Conservation (phyloP, 2,888 invertebrate species). For the Rhagonycha fulva region DNA sequence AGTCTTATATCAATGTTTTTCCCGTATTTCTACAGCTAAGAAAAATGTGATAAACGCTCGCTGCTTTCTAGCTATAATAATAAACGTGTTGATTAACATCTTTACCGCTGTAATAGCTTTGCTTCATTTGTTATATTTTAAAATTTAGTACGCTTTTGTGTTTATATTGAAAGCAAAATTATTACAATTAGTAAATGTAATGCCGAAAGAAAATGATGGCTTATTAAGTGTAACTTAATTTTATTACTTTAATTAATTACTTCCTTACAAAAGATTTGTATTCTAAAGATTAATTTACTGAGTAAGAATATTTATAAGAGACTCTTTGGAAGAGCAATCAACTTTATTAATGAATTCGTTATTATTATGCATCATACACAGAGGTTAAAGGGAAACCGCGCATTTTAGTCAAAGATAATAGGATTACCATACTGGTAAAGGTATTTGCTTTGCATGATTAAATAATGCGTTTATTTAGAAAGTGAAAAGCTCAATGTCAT, state of each 20-base stretch:
- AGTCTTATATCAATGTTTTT: conserved; percentile 11
- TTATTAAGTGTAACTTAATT: neutral
- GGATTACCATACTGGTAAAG: conserved; percentile 15
- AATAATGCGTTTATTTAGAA: conserved; percentile 13
- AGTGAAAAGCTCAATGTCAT: conserved; percentile 14
- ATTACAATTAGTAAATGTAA: neutral
- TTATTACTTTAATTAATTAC: neutral
- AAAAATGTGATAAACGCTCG: neutral
- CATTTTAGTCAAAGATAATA: conserved; percentile 22
- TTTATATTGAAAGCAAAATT: neutral
- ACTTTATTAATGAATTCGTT: conserved; percentile 19
- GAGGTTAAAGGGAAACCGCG: conserved; percentile 23
- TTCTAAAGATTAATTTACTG: neutral
- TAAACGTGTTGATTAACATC: neutral
- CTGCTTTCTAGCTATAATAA: neutral
- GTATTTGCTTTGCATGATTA: conserved; percentile 24
- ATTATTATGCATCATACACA: conserved; percentile 12
- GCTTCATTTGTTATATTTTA: neutral
- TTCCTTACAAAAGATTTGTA: neutral
- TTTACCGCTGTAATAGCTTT: neutral
- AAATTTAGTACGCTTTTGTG: neutral
- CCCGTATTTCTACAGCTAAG: neutral
- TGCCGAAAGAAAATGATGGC: neutral
- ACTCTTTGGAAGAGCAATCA: neutral
- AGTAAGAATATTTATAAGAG: neutral